Conservation (phyloP, 2,888 invertebrate species). For the Stegana nigrithorax region DNA sequence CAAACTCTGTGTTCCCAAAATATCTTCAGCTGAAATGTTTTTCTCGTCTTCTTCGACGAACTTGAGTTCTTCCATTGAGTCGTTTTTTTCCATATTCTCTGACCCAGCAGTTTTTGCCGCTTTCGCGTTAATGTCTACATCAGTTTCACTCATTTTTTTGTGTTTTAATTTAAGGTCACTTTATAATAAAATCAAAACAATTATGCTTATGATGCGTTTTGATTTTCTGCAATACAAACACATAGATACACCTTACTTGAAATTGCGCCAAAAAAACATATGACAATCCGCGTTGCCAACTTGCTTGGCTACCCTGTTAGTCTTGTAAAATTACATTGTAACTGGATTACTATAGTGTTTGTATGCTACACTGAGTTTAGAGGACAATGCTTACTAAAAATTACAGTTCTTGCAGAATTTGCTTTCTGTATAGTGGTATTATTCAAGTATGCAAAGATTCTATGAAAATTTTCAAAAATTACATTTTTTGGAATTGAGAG, state of each 20-base stretch:
- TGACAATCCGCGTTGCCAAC: not conserved
- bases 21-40: constrained; percentile 52
- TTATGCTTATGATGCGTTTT: constrained; percentile 31
- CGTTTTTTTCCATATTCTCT: constrained; percentile 42
- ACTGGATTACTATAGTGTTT: no score
- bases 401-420: no score
- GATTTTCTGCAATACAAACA: constrained; percentile 30
- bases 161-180: constrained; percentile 38
- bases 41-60: constrained; percentile 47
- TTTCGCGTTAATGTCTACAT: constrained; percentile 17
- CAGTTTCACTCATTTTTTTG: constrained; percentile 44
- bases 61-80: constrained; percentile 46
- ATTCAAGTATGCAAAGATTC: no score
- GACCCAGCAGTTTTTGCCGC: constrained; percentile 39
- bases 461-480: no score
- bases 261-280: constrained; percentile 45
- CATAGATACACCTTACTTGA: constrained; percentile 16
- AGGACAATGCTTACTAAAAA: no score
- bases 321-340: no score
- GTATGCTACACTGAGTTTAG: no score
- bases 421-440: no score
- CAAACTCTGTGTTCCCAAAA: constrained; percentile 58
- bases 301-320: no score
- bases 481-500: no score
- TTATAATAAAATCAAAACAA: no score